Conservation (phyloP, 2,113 vertebrate species). For the Callipepla squamata region DNA sequence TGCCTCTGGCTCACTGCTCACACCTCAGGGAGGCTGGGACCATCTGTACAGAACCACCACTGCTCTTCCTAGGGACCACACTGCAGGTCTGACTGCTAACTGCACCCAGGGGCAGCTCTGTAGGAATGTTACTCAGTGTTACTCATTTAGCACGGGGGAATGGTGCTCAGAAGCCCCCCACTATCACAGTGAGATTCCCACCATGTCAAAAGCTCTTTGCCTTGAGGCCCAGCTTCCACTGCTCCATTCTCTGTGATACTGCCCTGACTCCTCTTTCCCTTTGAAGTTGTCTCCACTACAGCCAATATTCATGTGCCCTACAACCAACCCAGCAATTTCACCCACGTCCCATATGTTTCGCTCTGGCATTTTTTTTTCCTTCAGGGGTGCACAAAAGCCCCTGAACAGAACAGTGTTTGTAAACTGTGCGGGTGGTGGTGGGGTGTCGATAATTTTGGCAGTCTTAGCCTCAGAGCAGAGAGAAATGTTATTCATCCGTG, state of each 20-base stretch:
- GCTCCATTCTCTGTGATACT: neutral
- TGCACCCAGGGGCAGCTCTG: neutral
- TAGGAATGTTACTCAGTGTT: neutral
- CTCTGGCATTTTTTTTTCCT: neutral
- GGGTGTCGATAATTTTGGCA: slow-evolving; percentile 53
- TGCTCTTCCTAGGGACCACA: neutral
- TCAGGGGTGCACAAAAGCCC: neutral
- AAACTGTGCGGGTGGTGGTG: neutral
- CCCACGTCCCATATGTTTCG: neutral
- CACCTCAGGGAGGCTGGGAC: neutral
- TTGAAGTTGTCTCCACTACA: neutral
- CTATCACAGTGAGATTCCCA: neutral
- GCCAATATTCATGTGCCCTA: neutral
- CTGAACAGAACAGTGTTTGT: slow-evolving; percentile 54
- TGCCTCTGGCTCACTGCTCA: neutral
- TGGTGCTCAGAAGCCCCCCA: neutral
- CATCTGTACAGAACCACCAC: neutral
- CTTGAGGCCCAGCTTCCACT: neutral
- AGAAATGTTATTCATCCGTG: slow-evolving; percentile 70
- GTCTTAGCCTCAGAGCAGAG: slow-evolving; percentile 33
- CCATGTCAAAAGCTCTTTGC: neutral
- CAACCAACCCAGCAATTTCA: neutral
- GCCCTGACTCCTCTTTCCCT: neutral
- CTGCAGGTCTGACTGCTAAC: neutral
- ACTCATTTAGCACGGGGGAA: neutral